A percentile compares a stretch with the other conserved stretches of the same genome.
Conservation (phyloP, 2,888 invertebrate species). For the Agrochola lychnidis region DNA sequence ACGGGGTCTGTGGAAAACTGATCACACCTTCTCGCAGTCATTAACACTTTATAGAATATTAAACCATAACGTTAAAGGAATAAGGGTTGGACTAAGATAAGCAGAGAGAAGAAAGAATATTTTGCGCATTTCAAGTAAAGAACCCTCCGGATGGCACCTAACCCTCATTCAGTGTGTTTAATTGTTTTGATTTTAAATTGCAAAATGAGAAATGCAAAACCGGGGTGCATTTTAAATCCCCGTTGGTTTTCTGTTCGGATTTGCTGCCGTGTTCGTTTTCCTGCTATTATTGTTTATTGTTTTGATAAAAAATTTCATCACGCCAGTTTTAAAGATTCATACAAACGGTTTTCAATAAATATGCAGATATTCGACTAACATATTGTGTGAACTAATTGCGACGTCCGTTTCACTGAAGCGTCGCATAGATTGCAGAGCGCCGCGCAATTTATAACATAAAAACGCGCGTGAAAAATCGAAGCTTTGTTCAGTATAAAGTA, state of each 20-base stretch:
- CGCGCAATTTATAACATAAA: slow-evolving; percentile 72
- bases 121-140: slow-evolving; percentile 79
- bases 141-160: slow-evolving; percentile 80
- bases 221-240: slow-evolving; percentile 82
- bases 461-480: slow-evolving; percentile 45
- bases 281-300: slow-evolving; percentile 57
- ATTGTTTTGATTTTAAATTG: slow-evolving; percentile 88
- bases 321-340: slow-evolving; percentile 56
- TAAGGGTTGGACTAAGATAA: slow-evolving; percentile 58
- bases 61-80: slow-evolving; percentile 62
- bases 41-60: slow-evolving; percentile 62
- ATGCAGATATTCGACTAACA: slow-evolving; percentile 76
- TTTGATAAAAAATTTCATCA: slow-evolving; percentile 54
- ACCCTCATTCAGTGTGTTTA: slow-evolving; percentile 83
- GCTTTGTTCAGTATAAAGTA: slow-evolving; percentile 16
- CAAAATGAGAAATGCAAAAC: slow-evolving; percentile 78
- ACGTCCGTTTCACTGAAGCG: slow-evolving; percentile 72
- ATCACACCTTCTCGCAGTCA: slow-evolving; percentile 72
- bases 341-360: slow-evolving; percentile 73
- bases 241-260: slow-evolving; percentile 51
- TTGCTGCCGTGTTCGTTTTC: slow-evolving; percentile 42
- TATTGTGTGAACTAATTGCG: slow-evolving; percentile 78
- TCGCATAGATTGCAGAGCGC: slow-evolving; percentile 71
- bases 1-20: slow-evolving; percentile 78
- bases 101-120: slow-evolving; percentile 67